phyloP scores from a whole-genome alignment of 2,113 vertebrate genomes.

The Procapra przewalskii region DNA sequence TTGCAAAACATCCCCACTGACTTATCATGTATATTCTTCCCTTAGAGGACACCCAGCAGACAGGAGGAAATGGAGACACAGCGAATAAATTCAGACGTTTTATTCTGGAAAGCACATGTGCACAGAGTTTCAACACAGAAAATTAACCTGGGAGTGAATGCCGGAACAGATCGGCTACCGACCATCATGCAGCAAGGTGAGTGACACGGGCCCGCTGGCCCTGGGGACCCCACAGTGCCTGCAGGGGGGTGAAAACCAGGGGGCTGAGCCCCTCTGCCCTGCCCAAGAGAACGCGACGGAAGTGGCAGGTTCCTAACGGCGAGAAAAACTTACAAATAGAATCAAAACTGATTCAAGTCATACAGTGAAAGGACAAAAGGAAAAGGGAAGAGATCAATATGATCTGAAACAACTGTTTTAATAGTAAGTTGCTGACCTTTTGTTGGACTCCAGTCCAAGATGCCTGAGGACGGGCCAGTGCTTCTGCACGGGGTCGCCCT shows the following conservation, averaged over 20 bases:
- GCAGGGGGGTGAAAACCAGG: conserved; percentile 74
- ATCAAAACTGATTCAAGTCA: conserved; percentile 87
- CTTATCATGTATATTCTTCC: not conserved
- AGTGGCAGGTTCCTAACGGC: conserved; percentile 78
- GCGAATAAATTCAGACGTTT: conserved; percentile 75
- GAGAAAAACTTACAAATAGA: conserved; percentile 81
- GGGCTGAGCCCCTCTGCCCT: conserved; percentile 71
- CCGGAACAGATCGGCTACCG: conserved; percentile 83
- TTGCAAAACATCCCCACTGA: not conserved
- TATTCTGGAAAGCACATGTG: conserved; percentile 88
- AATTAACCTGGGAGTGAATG: conserved; percentile 82
- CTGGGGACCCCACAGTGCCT: conserved; percentile 73
- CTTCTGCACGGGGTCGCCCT: not conserved
- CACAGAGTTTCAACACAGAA: conserved; percentile 86
- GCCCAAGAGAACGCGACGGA: conserved; percentile 75
- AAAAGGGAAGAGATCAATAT: conserved; percentile 89
- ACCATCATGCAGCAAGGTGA: conserved; percentile 86
- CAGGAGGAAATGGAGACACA: conserved; percentile 27
- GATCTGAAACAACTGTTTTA: conserved; percentile 82
- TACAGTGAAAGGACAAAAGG: conserved; percentile 70
- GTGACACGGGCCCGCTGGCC: conserved; percentile 76
- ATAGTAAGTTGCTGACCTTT: conserved; percentile 77
- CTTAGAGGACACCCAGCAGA: not conserved
- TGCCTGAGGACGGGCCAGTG: conserved; percentile 55
- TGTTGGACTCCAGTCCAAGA: conserved; percentile 62